These are phyloP conservation scores for Zootoca vivipara DNA, from an alignment of 2,113 vertebrate genomes.

Conservation along the genomic window DNA sequence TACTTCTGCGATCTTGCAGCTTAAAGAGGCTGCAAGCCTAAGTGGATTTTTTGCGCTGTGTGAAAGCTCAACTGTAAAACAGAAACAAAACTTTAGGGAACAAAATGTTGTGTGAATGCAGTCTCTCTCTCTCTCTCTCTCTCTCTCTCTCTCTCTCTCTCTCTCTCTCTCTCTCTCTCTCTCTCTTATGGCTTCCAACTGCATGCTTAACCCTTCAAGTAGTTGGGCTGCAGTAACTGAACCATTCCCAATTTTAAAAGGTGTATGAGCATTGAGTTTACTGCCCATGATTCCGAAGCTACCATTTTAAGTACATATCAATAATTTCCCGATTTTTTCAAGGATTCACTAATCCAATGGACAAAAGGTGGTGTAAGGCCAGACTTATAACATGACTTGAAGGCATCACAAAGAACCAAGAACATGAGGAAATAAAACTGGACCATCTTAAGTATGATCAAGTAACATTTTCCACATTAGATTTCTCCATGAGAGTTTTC, in stretches of 20 bases:
- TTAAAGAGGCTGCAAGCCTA: no score
- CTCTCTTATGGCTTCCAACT: no score
- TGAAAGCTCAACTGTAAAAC: no score
- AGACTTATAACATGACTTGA: not conserved
- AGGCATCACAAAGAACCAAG: conserved; percentile 1
- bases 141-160: no score
- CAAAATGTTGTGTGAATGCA: no score
- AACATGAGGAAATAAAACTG: conserved; percentile 40
- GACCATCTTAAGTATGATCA: conserved; percentile 32
- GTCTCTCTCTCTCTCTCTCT: no score
- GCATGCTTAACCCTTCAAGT: conserved; percentile 72
- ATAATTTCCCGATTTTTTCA: accelerated
- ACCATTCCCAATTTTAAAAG: conserved; percentile 42
- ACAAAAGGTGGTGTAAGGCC: not conserved
- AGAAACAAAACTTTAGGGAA: no score
- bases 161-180: no score
- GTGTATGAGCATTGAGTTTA: not conserved
- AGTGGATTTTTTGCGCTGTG: no score
- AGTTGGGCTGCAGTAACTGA: conserved; percentile 70
- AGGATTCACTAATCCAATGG: not conserved
- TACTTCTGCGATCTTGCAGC: no score
- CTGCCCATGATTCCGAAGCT: not conserved
- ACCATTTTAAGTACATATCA: not conserved
- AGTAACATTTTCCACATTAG: conserved; percentile 39
- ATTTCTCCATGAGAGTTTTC: conserved; percentile 47